Evolutionary conservation across 2,113 vertebrate genomes (phyloP).

Genomic region (Nerophis lumbriciformis): DNA sequence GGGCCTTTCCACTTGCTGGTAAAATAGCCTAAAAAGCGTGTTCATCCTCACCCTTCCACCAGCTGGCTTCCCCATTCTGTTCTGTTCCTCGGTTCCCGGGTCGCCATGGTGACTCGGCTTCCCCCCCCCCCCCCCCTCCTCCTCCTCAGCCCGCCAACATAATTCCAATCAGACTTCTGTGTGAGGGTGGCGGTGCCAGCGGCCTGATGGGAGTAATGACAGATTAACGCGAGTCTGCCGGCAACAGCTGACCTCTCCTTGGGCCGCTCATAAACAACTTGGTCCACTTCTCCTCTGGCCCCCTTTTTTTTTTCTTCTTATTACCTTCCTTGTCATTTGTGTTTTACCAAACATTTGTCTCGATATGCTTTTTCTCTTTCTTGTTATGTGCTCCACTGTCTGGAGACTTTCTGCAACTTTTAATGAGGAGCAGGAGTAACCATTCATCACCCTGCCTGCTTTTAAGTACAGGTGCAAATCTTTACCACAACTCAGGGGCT

Average conservation of each 20-base stretch:
- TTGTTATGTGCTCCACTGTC: constrained; percentile 17
- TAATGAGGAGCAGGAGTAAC: background rate
- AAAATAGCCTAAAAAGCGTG: too few relatives aligned
- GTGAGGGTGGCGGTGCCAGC: constrained; percentile 39
- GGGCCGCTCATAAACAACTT: constrained; percentile 55
- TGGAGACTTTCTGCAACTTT: constrained; percentile 3
- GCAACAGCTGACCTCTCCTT: constrained; percentile 59
- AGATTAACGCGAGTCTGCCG: constrained; percentile 58
- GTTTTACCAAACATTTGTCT: constrained; percentile 2
- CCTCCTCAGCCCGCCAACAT: constrained; percentile 27
- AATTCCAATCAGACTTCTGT: constrained; percentile 52
- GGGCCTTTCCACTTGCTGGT: too few relatives aligned
- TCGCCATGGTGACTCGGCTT: constrained; percentile 65
- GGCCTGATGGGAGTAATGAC: constrained; percentile 65
- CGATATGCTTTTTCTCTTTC: constrained; percentile 2
- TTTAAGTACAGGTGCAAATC: too few relatives aligned
- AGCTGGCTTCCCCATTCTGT: constrained; percentile 17
- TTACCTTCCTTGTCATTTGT: constrained; percentile 15
- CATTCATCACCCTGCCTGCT: background rate
- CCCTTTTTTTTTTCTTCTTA: constrained; percentile 6
- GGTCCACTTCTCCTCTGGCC: constrained; percentile 9
- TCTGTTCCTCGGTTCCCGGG: constrained; percentile 41
- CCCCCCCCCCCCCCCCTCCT: constrained; percentile 2
- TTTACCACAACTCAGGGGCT: background rate
- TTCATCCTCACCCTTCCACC: background rate